A percentile compares a stretch with the other conserved stretches of the same genome.
Conservation (phyloP, 2,113 vertebrate species). For the Indri indri region DNA sequence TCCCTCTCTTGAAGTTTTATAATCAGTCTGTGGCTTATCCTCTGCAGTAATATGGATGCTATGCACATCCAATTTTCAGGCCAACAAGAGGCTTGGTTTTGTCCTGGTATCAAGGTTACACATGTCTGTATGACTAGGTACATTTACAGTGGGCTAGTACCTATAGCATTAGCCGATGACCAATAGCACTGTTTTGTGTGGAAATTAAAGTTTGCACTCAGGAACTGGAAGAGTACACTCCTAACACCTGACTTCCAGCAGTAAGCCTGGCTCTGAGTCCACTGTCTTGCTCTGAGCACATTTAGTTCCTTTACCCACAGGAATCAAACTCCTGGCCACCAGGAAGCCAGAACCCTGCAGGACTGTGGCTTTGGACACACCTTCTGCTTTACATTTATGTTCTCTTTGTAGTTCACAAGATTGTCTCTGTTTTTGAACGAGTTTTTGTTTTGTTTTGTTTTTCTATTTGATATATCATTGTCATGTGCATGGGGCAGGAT, state of each 20-base stretch:
- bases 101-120: background rate
- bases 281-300: background rate
- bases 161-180: background rate
- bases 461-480: background rate
- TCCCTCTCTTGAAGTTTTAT: background rate
- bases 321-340: background rate
- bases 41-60: background rate
- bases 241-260: background rate
- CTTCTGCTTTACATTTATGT: background rate
- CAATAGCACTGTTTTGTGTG: background rate
- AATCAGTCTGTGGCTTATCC: background rate
- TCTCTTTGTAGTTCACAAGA: background rate
- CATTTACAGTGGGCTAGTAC: background rate
- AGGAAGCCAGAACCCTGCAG: background rate
- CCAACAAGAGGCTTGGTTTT: background rate
- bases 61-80: background rate
- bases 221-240: background rate
- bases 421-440: background rate
- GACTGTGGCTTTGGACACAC: rapidly evolving
- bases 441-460: background rate
- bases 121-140: background rate
- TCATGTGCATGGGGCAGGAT: background rate
- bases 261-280: background rate
- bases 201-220: background rate
- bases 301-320: background rate